phyloP scores from a whole-genome alignment of 1,140 invertebrate species.

The Drosophila funebris region DNA sequence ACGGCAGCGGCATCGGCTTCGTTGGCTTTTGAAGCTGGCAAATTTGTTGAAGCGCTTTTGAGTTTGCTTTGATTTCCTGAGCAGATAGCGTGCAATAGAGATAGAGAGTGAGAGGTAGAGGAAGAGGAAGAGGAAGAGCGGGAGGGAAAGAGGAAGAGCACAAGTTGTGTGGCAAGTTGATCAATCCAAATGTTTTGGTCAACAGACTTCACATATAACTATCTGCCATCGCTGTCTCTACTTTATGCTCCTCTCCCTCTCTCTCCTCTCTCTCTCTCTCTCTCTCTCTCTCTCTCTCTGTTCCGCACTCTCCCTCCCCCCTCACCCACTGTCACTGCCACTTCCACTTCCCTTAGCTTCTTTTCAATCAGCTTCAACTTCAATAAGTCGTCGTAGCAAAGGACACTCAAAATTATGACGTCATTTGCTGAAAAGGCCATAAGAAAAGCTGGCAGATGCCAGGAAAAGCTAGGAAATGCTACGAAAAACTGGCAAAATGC shows the following conservation, averaged over 20 bases:
- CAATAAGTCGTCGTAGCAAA: slow-evolving; percentile 17
- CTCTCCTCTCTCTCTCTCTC: too few species aligned
- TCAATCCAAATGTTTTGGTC: neutral
- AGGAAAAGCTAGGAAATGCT: slow-evolving; percentile 28
- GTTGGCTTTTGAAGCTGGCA: neutral
- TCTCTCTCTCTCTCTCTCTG: neutral
- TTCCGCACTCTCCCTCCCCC: neutral
- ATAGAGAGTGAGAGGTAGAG: neutral
- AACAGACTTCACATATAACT: neutral
- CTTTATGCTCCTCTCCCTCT: neutral
- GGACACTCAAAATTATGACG: slow-evolving; percentile 59
- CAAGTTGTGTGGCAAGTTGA: neutral
- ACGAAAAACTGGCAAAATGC: too few species aligned
- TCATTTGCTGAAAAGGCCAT: slow-evolving; percentile 53
- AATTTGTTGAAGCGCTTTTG: slow-evolving; percentile 5
- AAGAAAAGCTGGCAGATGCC: neutral
- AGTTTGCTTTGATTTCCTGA: slow-evolving; percentile 12
- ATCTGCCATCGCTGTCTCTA: neutral
- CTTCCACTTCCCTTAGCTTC: neutral
- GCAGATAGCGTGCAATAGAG: neutral
- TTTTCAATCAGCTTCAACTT: neutral
- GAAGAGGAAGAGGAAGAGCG: neutral
- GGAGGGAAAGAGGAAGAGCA: neutral
- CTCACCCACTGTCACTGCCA: neutral
- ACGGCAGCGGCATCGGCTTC: neutral